phyloP scores from a whole-genome alignment of 2,797 vertebrate species.

The Poecilia wingei region DNA sequence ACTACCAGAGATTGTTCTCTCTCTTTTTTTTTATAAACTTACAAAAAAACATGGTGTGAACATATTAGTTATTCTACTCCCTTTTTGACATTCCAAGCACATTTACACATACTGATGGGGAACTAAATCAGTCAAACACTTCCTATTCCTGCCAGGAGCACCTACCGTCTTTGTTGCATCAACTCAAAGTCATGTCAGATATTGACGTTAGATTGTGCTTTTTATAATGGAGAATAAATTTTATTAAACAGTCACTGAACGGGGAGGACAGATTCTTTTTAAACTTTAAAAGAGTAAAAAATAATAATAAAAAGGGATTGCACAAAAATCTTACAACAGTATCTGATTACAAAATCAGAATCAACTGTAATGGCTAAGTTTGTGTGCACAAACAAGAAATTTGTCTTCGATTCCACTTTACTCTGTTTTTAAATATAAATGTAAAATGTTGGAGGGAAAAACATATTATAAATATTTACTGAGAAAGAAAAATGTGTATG shows the following conservation, averaged over 20 bases:
- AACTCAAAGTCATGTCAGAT: slow-evolving; percentile 5
- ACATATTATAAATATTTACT: not conserved
- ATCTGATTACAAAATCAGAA: not conserved
- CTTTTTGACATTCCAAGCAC: not conserved
- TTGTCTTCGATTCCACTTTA: not conserved
- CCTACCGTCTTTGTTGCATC: not conserved
- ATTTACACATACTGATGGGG: not conserved
- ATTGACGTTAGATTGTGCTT: not conserved
- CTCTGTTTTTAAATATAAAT: not conserved
- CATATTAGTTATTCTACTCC: not conserved
- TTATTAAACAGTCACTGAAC: not conserved
- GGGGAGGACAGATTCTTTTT: not conserved
- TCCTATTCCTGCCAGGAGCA: not conserved
- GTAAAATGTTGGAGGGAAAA: not conserved
- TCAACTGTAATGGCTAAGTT: not conserved
- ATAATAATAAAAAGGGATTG: not conserved
- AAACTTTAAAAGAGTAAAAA: not conserved
- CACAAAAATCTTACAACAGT: not conserved
- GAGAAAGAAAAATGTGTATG: not conserved
- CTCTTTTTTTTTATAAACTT: not conserved
- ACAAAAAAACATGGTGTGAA: not conserved
- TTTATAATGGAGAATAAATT: not conserved
- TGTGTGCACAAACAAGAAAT: not conserved
- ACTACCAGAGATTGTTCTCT: not conserved
- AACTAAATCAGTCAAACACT: not conserved